Base-by-base conservation (phyloP, 2,888 invertebrate genomes). In the Euplexia lucipara region DNA sequence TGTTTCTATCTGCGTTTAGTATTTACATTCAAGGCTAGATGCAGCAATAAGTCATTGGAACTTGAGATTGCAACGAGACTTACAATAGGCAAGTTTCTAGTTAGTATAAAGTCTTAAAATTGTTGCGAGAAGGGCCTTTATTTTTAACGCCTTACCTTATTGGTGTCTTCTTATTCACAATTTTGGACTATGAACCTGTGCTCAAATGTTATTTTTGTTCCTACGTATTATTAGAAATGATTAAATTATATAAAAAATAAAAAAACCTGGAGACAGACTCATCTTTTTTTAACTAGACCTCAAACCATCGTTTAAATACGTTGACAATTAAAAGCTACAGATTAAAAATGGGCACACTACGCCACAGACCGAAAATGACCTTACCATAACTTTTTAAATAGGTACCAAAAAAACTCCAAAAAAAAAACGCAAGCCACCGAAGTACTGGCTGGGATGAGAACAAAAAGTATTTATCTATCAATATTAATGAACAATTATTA, bases 401-500 rank as follows among this genome's bases (percentile, higher is more conserved):
- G n/a, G 4, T 6, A 47, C 41, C 35, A 22, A 56, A 47, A 56
- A 47, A 62, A 20, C 9, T 30, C n/a, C 35, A 41, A 22, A 32
- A 42, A 39, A 51, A 67, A 49, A 61, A 54, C 1, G 20, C 57
- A 35, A 72, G 35, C 8, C 14, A 39, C 3, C 34, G 5, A 67
- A 73, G 49, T 51, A 58, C 52, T 54, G 8, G 8, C 47, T 61
- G 45, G 42, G 70, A 77, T 70, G 58, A 75, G 58, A 76, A 79
- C 70, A 81, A 82, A 79, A 78, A 75, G 74, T 68, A 60, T 67
- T 64, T 42, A 77, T 66, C 76, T 81, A 81, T 57, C 58, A 79
- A 81, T 79, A 83, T 81, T 78, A 72, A 75, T 83, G 74, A 76
- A 52, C 78, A 79, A 83, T 82, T 80, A 83, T 82, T 80, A 83